These are phyloP conservation scores for Drosophila atroscutellata DNA, from an alignment of 2,888 invertebrate genomes.

Conservation along the genomic window DNA sequence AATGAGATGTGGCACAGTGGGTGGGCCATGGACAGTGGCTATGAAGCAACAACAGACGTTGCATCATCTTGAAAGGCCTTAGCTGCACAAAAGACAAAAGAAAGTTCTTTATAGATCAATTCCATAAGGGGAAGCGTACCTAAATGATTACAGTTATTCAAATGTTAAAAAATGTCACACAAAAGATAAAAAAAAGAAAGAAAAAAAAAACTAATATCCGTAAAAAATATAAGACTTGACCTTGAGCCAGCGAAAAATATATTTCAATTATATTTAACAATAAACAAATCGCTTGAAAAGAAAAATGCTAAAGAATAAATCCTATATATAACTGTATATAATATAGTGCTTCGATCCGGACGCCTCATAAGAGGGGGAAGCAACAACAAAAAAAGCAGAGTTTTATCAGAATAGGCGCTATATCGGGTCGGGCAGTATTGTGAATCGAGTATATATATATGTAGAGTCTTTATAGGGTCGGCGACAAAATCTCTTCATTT, in stretches of 20 bases:
- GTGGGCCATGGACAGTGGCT: slow-evolving; percentile 4
- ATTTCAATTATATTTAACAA: neutral
- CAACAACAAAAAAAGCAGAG: too few relatives aligned
- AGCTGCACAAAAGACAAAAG: neutral
- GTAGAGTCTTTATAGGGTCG: neutral
- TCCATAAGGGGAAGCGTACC: too few relatives aligned
- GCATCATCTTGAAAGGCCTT: neutral
- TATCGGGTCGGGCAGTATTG: too few relatives aligned
- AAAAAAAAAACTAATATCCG: too few relatives aligned
- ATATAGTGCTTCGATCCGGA: too few relatives aligned
- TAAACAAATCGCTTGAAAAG: neutral
- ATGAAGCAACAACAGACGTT: neutral
- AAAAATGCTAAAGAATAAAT: too few relatives aligned
- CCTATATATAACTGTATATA: too few relatives aligned
- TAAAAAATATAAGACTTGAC: too few relatives aligned
- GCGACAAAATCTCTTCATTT: neutral
- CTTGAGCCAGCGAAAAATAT: neutral
- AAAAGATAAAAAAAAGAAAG: neutral
- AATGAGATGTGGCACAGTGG: slow-evolving; percentile 49
- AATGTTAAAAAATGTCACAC: neutral
- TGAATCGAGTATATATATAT: neutral
- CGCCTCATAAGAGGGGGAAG: too few relatives aligned
- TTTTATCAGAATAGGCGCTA: too few relatives aligned
- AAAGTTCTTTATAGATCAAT: neutral
- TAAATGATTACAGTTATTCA: too few relatives aligned